phyloP scores from a whole-genome alignment of 2,113 vertebrate species.

The Crotalus horridus region DNA sequence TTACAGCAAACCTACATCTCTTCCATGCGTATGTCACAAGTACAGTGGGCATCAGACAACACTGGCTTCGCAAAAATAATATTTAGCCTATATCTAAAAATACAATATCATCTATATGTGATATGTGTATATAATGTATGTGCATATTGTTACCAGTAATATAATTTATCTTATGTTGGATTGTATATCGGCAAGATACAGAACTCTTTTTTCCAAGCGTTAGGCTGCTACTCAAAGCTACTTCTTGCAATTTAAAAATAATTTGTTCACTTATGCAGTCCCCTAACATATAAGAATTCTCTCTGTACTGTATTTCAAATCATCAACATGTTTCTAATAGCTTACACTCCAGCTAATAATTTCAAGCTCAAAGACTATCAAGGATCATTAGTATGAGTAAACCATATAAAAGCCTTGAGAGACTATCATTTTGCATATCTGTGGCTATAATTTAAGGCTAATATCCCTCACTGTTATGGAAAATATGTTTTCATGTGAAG shows the following conservation, averaged over 20 bases:
- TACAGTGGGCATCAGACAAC: not conserved
- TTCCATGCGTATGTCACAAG: not conserved
- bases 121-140: not conserved
- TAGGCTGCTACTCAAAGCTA: not conserved
- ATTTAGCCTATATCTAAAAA: not conserved
- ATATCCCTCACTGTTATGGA: not conserved
- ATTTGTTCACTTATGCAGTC: not conserved
- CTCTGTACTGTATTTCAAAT: not conserved
- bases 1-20: not conserved
- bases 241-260: not conserved
- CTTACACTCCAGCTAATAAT: not conserved
- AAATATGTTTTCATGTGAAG: not conserved
- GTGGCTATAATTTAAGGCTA: not conserved
- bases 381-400: not conserved
- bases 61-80: not conserved
- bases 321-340: not conserved
- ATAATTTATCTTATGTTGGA: not conserved
- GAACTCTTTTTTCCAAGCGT: not conserved
- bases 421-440: not conserved
- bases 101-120: not conserved
- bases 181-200: not conserved
- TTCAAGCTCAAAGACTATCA: not conserved
- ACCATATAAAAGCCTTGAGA: not conserved
- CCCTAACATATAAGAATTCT: not conserved
- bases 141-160: not conserved